Base-by-base conservation (phyloP, 2,797 vertebrate genomes). In the Thunnus albacares region DNA sequence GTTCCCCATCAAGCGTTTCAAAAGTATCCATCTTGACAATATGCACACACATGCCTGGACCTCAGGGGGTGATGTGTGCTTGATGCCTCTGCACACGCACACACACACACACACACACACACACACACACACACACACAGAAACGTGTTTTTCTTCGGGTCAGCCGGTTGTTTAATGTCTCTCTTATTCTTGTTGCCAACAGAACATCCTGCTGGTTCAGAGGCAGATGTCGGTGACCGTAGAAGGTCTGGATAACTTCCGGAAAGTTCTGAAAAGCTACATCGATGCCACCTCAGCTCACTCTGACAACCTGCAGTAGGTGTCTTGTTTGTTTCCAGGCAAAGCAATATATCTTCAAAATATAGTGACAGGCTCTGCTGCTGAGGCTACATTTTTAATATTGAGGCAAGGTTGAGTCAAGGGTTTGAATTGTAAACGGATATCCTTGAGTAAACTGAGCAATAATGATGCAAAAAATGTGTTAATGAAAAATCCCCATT, bases 161-260 rank as follows among this genome's bases (percentile, higher is more conserved):
- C 30, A 30, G 49, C 6, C n/a, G 18, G 35, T 47, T 49, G 55
- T 53, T 47, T 24, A 15, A 14, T 61, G 20, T 17, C 33, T 58
- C 53, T 70, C 61, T 41, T 52, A 1, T 68, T 83, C 51, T 86
- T 38, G 66, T 75, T 87, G 88, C 86, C 49, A 6, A 60, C 94
- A 99, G 98, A 97, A 97, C 92, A 97, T 99, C 91, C 95, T 99
- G 81, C 95, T 99, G 92, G 96, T 97, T 9, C 98, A 99, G 94
- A 96, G 97, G 90, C 97, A 98, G 94, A 96, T 99, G 92, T 94
- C 94, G 0, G 97, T 98, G 93, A 91, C 89, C 0, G 95, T 95
- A 13, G 93, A 88, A 2, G 79, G 96, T 86, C 66, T 97, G 15
- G 96, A 97, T 79, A 94, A 96, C 79, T 98, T 99, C 79, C 95